Evolutionary conservation across 2,113 vertebrate species (phyloP), one percentile per base, ranked within the genome.

Genomic region (Eudyptes chrysolophus): DNA sequence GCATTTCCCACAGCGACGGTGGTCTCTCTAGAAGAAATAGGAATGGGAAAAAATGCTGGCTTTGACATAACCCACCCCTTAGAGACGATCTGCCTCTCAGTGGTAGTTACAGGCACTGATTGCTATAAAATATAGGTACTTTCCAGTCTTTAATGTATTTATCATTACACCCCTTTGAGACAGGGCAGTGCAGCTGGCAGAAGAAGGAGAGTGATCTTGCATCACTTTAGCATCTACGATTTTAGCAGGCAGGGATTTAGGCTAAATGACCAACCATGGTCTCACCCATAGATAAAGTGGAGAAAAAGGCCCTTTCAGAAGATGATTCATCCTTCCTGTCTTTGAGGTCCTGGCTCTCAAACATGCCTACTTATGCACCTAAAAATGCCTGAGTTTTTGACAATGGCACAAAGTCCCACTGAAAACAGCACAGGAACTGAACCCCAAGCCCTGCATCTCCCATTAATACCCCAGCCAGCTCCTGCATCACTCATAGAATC

Each of bases 391-490:
- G 13, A 27, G 4, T 2, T 30, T 29, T 34, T 57, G 15, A 5
- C 30, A 24, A 18, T 1, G 27, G 20, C 48, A 70, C 7, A 19
- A 58, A 51, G 3, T 26, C 32, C 48, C 29, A 7, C 34, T 10
- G 7, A 55, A 57, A 57, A 1, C 2, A 1, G 22, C 46, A 12
- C 11, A 21, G 38, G 29, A 40, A 16, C 0, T 9, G 9, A 72
- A 38, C 10, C 7, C 29, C 29, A 24, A 38, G 42, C 22, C 44
- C 25, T 13, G 7, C 18, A 8, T 14, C 11, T 32, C 40, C 60
- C n/a, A 8, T 16, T 46, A 8, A 2, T 15, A 36, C 9, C 15
- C 57, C 40, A 29, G 0, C 4, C 18, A 34, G 18, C 29, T 77
- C n/a, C 62, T 48, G 58, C 19, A 5, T 16, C 16, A 3, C 15